Evolutionary conservation across 2,797 vertebrate genomes (phyloP).

Genomic region (Falco naumanni): DNA sequence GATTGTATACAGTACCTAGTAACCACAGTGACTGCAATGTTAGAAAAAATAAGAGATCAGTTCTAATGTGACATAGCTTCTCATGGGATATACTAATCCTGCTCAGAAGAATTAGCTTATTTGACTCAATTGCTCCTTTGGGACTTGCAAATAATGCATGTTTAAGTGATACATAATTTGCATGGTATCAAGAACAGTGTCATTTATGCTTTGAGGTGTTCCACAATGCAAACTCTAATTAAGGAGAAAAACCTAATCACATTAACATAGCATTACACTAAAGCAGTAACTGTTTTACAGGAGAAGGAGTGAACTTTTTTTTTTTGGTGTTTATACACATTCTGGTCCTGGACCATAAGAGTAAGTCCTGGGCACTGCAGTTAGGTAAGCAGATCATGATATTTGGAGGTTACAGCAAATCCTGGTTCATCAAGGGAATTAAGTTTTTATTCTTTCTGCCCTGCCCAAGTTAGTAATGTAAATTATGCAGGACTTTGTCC

Average conservation of each 20-base stretch:
- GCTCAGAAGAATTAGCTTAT: conserved; percentile 58
- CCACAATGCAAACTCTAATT: conserved; percentile 16
- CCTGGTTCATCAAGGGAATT: neutral
- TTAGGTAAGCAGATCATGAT: neutral
- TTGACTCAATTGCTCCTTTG: conserved; percentile 33
- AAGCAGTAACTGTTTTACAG: neutral
- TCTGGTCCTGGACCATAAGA: neutral
- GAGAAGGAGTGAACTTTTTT: neutral
- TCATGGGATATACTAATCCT: conserved; percentile 54
- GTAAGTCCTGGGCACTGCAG: neutral
- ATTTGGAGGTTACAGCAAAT: neutral
- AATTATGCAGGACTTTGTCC: neutral
- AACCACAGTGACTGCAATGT: conserved; percentile 12
- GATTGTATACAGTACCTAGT: conserved; percentile 13
- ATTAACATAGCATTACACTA: neutral
- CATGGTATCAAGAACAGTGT: conserved; percentile 30
- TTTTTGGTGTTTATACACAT: neutral
- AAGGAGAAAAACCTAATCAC: conserved; percentile 32
- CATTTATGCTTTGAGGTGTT: conserved; percentile 52
- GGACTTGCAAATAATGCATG: conserved; percentile 51
- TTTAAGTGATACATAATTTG: conserved; percentile 16
- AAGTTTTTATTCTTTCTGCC: neutral
- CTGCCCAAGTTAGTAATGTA: neutral
- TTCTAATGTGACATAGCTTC: conserved; percentile 47
- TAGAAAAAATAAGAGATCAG: conserved; percentile 26